A percentile compares a stretch with the other conserved stretches of the same genome.
phyloP scores from a whole-genome alignment of 2,113 vertebrate genomes.

The Oncorhynchus kisutch region DNA sequence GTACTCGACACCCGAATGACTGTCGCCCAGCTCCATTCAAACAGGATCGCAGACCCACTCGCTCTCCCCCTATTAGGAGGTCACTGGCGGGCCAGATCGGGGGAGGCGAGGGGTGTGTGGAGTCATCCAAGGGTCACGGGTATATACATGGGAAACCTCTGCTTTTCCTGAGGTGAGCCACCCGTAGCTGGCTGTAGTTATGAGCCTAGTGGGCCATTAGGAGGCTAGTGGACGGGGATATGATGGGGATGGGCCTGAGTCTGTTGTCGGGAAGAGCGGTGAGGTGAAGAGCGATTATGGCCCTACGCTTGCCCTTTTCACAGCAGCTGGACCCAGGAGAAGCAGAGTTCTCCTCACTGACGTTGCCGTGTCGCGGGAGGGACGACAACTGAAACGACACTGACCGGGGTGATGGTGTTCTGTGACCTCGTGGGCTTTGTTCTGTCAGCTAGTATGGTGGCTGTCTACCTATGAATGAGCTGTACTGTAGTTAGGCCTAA shows the following conservation, averaged over 20 bases:
- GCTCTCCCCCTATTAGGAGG: slow-evolving; percentile 65
- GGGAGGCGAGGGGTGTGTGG: slow-evolving; percentile 63
- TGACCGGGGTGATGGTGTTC: not conserved
- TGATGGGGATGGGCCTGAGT: slow-evolving; percentile 49
- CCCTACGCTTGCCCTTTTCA: slow-evolving; percentile 61
- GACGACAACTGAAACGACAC: slow-evolving; percentile 28
- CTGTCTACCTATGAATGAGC: not conserved
- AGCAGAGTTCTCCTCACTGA: slow-evolving; percentile 57
- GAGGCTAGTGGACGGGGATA: not conserved
- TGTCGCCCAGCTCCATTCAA: slow-evolving; percentile 66
- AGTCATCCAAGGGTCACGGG: slow-evolving; percentile 77
- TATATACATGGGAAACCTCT: slow-evolving; percentile 73
- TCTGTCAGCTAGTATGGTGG: not conserved
- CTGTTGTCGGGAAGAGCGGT: not conserved
- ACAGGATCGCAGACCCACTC: slow-evolving; percentile 57
- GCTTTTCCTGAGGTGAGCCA: slow-evolving; percentile 59
- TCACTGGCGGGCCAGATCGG: slow-evolving; percentile 75
- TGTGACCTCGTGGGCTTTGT: not conserved
- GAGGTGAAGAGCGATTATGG: not conserved
- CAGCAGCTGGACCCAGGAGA: slow-evolving; percentile 70
- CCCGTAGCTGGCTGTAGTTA: slow-evolving; percentile 49
- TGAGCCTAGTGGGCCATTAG: slow-evolving; percentile 65
- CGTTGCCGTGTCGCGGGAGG: slow-evolving; percentile 57
- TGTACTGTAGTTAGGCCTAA: too few species aligned
- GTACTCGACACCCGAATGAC: slow-evolving; percentile 57